Base-by-base conservation (phyloP, 2,113 vertebrate genomes). In the Callionymus lyra region DNA sequence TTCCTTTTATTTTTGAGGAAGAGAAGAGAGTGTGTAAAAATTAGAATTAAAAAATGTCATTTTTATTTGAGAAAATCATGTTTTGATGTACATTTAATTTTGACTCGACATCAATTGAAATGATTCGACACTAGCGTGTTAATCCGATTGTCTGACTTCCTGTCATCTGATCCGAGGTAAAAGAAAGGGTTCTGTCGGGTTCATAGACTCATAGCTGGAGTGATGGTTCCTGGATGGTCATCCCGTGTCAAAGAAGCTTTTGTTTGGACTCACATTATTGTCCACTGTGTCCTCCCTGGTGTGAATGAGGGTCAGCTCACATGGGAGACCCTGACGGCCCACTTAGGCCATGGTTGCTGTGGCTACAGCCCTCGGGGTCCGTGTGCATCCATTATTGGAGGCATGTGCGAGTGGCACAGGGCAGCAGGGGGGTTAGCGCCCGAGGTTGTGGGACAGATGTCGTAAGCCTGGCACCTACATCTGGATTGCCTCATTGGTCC, bases 401-500 rank as follows among this genome's bases (percentile, higher is more conserved):
- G n/a, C 53, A 49, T 67, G 67, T 72, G 74, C 47, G n/a, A 61
- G 45, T 51, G 55, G 74, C 58, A 59, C 27, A 9, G 46, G 49
- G 13, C 17, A 43, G 41, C 46, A 32, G 38, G 31, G 47, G 56
- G 56, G 32, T 40, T 59, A 36, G 18, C 42, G 38, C 59, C 57
- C 44, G 12, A 33, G 45, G 12, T 41, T 55, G 55, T 63, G 54
- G 34, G 44, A n/a, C 2, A 44, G 64, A 53, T 51, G 15, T 41
- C 35, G 70, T 58, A 68, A 81, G 21, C 72, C 72, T 80, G 80
- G 63, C 36, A 12, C 3, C 31, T 57, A 65, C 77, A 80, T 80
- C 66, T 76, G 73, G 59, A 63, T n/a, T 38, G 38, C 44, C 36
- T 21, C 27, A 39, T 47, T 15, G 27, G 47, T 27, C 21, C 21